Conservation (phyloP, 1,140 invertebrate genomes). For the Hypothenemus hampei region DNA sequence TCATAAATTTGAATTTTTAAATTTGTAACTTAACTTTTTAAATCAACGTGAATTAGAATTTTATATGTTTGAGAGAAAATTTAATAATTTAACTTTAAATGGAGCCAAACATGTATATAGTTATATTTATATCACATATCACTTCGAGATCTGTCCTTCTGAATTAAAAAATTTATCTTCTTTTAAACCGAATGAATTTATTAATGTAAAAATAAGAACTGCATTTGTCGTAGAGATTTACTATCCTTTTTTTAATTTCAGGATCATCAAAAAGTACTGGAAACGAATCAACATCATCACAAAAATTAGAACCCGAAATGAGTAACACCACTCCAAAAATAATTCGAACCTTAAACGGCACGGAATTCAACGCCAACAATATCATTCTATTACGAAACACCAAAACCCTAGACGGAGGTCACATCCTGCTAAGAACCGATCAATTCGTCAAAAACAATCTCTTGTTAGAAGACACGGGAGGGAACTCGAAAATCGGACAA, state of each 20-base stretch:
- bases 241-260: conserved; percentile 16
- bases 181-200: too few species aligned
- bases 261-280: conserved; percentile 14
- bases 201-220: too few species aligned
- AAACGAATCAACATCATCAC: conserved; percentile 10
- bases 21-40: too few species aligned
- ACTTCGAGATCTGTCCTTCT: too few species aligned
- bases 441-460: conserved; percentile 31
- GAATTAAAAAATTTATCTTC: too few species aligned
- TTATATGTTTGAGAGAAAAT: too few species aligned
- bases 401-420: conserved; percentile 38
- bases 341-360: conserved; percentile 29
- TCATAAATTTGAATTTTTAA: too few species aligned
- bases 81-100: too few species aligned
- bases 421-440: conserved; percentile 40
- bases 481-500: conserved; percentile 34
- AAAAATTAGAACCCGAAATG: conserved; percentile 23
- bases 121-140: too few species aligned
- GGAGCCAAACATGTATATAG: too few species aligned
- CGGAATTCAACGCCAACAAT: conserved; percentile 40
- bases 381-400: conserved; percentile 41
- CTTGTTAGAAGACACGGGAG: conserved; percentile 27
- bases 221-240: too few species aligned
- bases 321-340: conserved; percentile 35
- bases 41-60: too few species aligned